Conservation (phyloP, 1,140 invertebrate species). For the Drosophila guanche region DNA sequence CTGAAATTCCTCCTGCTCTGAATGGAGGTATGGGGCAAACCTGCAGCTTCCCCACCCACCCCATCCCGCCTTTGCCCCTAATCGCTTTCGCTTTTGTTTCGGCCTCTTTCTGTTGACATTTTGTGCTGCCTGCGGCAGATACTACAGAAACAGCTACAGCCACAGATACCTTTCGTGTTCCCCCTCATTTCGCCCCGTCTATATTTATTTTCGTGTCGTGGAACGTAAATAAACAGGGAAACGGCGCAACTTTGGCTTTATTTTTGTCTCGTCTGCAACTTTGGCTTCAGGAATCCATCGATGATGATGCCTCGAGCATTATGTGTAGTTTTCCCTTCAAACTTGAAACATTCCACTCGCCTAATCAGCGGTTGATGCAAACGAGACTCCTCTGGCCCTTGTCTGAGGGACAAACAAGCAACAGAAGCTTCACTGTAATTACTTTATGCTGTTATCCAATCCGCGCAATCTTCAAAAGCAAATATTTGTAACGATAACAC, state of each 20-base stretch:
- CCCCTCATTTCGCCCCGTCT: slow-evolving; percentile 28
- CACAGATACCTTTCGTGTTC: slow-evolving; percentile 14
- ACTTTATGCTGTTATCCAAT: slow-evolving; percentile 42
- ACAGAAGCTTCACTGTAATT: slow-evolving; percentile 40
- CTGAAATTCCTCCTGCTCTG: slow-evolving; percentile 6
- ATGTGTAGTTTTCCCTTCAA: slow-evolving; percentile 29
- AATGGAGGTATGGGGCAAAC: slow-evolving; percentile 1
- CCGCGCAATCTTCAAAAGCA: slow-evolving; percentile 46
- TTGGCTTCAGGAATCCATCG: too few species aligned
- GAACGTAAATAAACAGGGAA: slow-evolving; percentile 76
- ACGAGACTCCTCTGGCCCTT: too few species aligned
- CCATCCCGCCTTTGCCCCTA: slow-evolving; percentile 1
- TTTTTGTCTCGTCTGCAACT: slow-evolving; percentile 38
- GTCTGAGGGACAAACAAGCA: slow-evolving; percentile 35
- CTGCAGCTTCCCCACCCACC: slow-evolving; percentile 20
- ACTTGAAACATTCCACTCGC: slow-evolving; percentile 41
- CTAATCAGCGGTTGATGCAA: slow-evolving; percentile 43
- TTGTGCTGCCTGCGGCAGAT: slow-evolving; percentile 52
- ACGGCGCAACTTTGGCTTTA: slow-evolving; percentile 52
- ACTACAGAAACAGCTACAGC: slow-evolving; percentile 33
- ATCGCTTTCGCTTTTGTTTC: slow-evolving; percentile 35
- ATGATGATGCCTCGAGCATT: too few species aligned
- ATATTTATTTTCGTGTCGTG: slow-evolving; percentile 74
- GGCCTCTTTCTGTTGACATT: slow-evolving; percentile 61
- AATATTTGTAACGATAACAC: slow-evolving; percentile 58